These are phyloP conservation scores for Colossoma macropomum DNA, from an alignment of 2,113 vertebrate species.

Conservation along the genomic window DNA sequence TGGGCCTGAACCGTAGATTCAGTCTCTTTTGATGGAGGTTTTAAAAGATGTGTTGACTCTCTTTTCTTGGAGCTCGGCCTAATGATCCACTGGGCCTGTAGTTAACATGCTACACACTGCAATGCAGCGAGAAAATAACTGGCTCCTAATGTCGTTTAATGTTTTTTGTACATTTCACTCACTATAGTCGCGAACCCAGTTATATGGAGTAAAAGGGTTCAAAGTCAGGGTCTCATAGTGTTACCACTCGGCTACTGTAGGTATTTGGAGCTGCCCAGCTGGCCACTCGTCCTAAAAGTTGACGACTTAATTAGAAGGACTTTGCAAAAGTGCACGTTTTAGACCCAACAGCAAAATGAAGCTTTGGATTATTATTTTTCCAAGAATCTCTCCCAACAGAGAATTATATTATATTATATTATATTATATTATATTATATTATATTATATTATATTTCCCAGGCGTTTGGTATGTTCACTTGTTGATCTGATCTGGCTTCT, in stretches of 20 bases:
- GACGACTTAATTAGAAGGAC: not conserved
- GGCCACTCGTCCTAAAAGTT: not conserved
- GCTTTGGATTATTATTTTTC: no score
- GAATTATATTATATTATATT: constrained; percentile 25
- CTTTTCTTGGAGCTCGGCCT: not conserved
- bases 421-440: constrained; percentile 30
- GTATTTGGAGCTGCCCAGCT: not conserved
- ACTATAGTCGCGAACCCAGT: not conserved
- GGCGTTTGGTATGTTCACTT: no score
- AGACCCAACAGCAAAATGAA: no score
- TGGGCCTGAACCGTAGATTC: not conserved
- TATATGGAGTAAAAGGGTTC: not conserved
- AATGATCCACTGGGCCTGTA: no score
- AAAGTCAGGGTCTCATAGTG: not conserved
- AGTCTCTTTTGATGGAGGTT: no score
- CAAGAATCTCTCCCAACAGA: not conserved
- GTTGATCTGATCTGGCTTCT: no score
- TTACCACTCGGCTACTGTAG: not conserved
- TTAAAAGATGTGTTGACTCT: not conserved
- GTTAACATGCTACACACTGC: not conserved
- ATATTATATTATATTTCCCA: not conserved
- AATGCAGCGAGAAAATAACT: not conserved
- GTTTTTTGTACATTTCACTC: not conserved
- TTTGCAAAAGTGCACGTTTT: no score
- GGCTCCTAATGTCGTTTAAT: not conserved